Percentiles rank a stretch among this genome's conserved stretches.
Conservation (phyloP, 2,113 vertebrate species). For the Cinclus cinclus region DNA sequence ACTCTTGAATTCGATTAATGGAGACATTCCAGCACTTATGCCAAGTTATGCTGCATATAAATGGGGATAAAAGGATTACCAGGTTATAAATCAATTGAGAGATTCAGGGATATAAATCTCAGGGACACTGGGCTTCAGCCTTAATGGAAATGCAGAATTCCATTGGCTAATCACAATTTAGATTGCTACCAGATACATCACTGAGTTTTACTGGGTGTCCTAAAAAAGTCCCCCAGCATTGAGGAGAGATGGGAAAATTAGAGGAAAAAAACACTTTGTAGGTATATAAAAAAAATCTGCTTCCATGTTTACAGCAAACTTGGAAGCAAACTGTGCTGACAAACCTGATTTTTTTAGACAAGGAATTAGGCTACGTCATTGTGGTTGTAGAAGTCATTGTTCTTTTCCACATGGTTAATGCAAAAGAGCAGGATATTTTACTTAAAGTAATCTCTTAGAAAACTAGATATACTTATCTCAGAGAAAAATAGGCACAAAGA, state of each 20-base stretch:
- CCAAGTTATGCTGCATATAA: constrained; percentile 82
- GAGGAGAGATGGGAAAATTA: not conserved
- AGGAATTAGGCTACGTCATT: rapidly evolving
- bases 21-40: constrained; percentile 76
- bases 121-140: constrained; percentile 64
- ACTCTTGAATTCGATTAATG: constrained; percentile 78
- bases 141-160: constrained; percentile 81
- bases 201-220: constrained; percentile 33
- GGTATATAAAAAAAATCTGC: not conserved
- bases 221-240: constrained; percentile 1
- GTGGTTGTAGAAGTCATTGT: rapidly evolving
- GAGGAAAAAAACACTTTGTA: not conserved
- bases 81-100: constrained; percentile 81
- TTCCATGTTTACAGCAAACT: not conserved
- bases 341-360: not conserved
- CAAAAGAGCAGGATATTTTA: rapidly evolving
- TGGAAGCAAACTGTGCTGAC: not conserved
- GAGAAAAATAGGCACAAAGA: not conserved
- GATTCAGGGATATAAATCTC: constrained; percentile 81
- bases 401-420: not conserved
- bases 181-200: constrained; percentile 64
- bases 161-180: constrained; percentile 78
- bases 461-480: not conserved
- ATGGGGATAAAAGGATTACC: constrained; percentile 84
- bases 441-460: not conserved